These are phyloP conservation scores for Dicyrtoma fusca DNA, from an alignment of 2,888 invertebrate species.

Conservation along the genomic window DNA sequence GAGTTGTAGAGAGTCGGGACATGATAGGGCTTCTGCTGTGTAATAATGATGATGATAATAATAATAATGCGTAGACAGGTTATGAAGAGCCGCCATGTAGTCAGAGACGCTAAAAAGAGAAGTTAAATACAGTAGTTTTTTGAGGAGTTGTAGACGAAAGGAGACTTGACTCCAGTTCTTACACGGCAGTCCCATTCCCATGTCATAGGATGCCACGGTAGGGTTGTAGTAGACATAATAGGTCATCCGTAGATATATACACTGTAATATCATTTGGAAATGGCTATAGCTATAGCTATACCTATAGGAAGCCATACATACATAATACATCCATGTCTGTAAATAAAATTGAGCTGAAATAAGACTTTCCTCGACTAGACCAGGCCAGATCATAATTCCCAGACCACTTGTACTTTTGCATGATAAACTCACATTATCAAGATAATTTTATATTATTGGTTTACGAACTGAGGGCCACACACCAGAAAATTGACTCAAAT, in stretches of 20 bases:
- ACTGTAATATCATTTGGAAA: no score
- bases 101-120: slow-evolving; percentile 5
- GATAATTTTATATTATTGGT: slow-evolving; percentile 41
- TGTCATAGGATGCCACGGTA: not conserved
- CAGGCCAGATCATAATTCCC: not conserved
- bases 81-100: slow-evolving; percentile 34
- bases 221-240: no score
- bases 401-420: slow-evolving; percentile 28
- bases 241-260: no score
- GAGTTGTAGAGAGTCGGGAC: no score
- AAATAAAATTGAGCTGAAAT: no score
- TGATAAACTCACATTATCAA: slow-evolving; percentile 41
- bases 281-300: no score
- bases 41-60: slow-evolving; percentile 30
- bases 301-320: no score
- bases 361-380: no score
- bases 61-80: slow-evolving; percentile 35
- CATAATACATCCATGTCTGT: no score
- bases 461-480: slow-evolving; percentile 41
- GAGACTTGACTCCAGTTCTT: slow-evolving; percentile 6
- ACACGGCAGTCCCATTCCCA: not conserved
- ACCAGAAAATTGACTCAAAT: slow-evolving; percentile 45
- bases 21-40: slow-evolving; percentile 32
- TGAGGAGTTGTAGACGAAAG: slow-evolving; percentile 18
- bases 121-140: slow-evolving; percentile 35